A percentile compares a stretch with the other conserved stretches of the same genome.
phyloP scores from a whole-genome alignment of 2,797 vertebrate genomes.

The Cetoscarus ocellatus region DNA sequence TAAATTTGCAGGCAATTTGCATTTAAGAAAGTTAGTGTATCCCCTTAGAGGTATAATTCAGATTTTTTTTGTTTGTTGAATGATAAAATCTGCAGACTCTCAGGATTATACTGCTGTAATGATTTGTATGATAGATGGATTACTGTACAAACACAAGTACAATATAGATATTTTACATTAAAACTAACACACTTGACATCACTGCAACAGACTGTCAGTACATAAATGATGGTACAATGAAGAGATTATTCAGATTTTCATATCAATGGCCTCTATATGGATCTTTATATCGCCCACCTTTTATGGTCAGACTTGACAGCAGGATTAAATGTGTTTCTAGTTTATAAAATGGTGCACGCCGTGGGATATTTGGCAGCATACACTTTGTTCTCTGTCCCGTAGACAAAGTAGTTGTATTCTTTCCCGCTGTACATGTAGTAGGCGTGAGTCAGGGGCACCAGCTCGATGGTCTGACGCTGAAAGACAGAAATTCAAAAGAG shows the following conservation, averaged over 20 bases:
- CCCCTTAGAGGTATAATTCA: too few species aligned
- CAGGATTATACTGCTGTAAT: not conserved
- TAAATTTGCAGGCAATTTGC: too few species aligned
- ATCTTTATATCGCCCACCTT: not conserved
- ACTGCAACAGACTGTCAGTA: not conserved
- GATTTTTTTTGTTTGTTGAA: not conserved
- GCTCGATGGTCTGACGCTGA: constrained; percentile 86
- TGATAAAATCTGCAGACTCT: not conserved
- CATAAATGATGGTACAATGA: not conserved
- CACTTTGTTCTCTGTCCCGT: constrained; percentile 86
- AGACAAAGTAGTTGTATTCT: constrained; percentile 83
- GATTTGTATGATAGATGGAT: not conserved
- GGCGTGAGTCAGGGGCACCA: constrained; percentile 89
- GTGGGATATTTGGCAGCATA: constrained; percentile 82
- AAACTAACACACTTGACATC: not conserved
- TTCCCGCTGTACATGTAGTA: constrained; percentile 83
- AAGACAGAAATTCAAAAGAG: constrained; percentile 19
- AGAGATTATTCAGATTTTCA: not conserved
- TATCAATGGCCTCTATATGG: not conserved
- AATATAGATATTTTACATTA: not conserved
- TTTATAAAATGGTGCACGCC: constrained; percentile 74
- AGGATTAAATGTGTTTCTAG: too few species aligned
- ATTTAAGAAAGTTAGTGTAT: too few species aligned
- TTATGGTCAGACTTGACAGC: too few species aligned
- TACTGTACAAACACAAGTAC: too few species aligned